Percentiles rank a stretch among this genome's conserved stretches.
phyloP scores from a whole-genome alignment of 2,888 invertebrate species.

The Habroteleia sp. region DNA sequence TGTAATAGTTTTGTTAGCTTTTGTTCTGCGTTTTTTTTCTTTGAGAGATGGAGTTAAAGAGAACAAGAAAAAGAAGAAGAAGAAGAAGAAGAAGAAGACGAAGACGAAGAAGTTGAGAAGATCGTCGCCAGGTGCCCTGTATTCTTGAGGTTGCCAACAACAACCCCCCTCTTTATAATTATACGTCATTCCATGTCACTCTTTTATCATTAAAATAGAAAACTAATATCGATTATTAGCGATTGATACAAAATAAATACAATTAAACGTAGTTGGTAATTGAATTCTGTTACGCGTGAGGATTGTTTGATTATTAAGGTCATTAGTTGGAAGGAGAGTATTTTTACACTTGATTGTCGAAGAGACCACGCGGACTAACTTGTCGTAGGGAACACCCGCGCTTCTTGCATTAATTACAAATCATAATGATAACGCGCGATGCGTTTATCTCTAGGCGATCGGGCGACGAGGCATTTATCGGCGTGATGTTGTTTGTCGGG shows the following conservation, averaged over 20 bases:
- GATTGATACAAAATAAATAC: conserved; percentile 54
- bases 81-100: too few species aligned
- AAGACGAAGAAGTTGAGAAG: too few species aligned
- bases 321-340: conserved; percentile 60
- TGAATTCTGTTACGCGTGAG: conserved; percentile 53
- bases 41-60: too few species aligned
- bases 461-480: conserved; percentile 58
- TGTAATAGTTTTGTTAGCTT: too few species aligned
- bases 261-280: conserved; percentile 55
- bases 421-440: conserved; percentile 17
- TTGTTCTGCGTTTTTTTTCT: too few species aligned
- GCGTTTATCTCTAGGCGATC: conserved; percentile 31
- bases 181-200: conserved; percentile 60
- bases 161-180: conserved; percentile 39
- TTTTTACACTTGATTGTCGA: conserved; percentile 59
- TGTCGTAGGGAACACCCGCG: conserved; percentile 53
- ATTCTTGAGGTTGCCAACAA: conserved; percentile 15
- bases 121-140: conserved; percentile 4
- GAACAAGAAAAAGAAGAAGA: too few species aligned
- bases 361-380: conserved; percentile 39
- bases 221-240: conserved; percentile 54
- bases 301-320: conserved; percentile 60
- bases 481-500: conserved; percentile 57
- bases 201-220: conserved; percentile 40
- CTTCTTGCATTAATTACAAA: conserved; percentile 46